Base-by-base conservation (phyloP, 2,888 invertebrate genomes). In the Zygogramma bicolorata region DNA sequence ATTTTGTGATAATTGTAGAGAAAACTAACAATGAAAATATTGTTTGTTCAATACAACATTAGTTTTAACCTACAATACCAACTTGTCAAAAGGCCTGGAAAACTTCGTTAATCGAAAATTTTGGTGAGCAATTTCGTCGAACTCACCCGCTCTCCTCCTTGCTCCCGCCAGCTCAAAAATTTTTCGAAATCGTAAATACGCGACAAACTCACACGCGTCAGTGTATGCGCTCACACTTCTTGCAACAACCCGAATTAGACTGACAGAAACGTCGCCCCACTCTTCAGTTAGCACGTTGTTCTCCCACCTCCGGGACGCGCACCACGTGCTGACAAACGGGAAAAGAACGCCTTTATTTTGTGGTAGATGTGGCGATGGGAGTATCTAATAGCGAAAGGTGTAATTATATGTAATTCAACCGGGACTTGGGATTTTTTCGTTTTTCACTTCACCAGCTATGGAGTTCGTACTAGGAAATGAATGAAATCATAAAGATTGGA, bases 281-380 rank as follows among this genome's bases (percentile, higher is more conserved):
- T 81, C 66, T 72, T 75, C 71, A 40, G 76, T 76, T 71, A 76
- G 75, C 84, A 84, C 84, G 85, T 83, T 85, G 84, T 80, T 70
- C 80, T 77, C 80, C 83, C 84, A 81, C 80, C 83, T 81, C 80
- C 75, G 82, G 80, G 84, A 84, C 83, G 82, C 87, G 87, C 87
- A 86, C 83, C 86, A 87, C 86, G 87, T 87, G 87, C 42, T 46
- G 27, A 15, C 25, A 49, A 63, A 53, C 60, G 59, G 42, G 34
- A 65, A 75, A 76, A 76, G 75, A 76, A 76, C 76, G 76, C 76
- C 76, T 76, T 76, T 76, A 75, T 75, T 75, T 76, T 76, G 74
- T 63, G 71, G 75, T 75, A 71, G 73, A 67, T 73, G 73, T 71
- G 75, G 72, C 76, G 22, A 65, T 73, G 76, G 76, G 74, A 71